phyloP scores from a whole-genome alignment of 2,888 invertebrate species.

The Eupithecia dodoneata region DNA sequence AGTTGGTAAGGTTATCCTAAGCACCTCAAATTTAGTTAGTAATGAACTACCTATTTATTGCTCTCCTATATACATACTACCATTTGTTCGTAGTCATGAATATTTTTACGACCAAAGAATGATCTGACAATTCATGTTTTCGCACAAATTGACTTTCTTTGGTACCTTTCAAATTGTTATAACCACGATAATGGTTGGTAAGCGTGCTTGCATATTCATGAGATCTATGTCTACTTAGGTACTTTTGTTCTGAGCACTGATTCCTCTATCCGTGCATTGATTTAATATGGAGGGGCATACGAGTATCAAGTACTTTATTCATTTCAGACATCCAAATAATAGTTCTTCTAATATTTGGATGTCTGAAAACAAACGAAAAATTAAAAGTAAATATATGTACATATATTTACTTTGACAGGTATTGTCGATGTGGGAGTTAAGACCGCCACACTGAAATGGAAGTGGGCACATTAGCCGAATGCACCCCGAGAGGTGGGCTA shows the following conservation, averaged over 20 bases:
- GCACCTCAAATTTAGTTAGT: too few species aligned
- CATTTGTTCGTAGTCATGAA: background rate
- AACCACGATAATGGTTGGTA: background rate
- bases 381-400: background rate
- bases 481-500: too few species aligned
- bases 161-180: background rate
- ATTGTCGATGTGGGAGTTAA: too few species aligned
- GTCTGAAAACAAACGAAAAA: background rate
- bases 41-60: too few species aligned
- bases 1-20: too few species aligned
- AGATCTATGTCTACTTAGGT: background rate
- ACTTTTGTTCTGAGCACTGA: background rate
- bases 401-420: too few species aligned
- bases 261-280: background rate
- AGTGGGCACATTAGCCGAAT: too few species aligned
- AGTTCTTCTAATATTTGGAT: background rate
- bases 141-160: background rate
- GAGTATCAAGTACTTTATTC: background rate
- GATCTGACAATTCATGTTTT: background rate
- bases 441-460: too few species aligned
- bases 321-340: background rate
- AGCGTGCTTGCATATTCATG: background rate
- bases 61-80: too few species aligned
- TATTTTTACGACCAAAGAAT: background rate
- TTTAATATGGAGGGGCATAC: too few species aligned